Conservation (phyloP, 1,140 invertebrate genomes). For the Papilio aristodemus region DNA sequence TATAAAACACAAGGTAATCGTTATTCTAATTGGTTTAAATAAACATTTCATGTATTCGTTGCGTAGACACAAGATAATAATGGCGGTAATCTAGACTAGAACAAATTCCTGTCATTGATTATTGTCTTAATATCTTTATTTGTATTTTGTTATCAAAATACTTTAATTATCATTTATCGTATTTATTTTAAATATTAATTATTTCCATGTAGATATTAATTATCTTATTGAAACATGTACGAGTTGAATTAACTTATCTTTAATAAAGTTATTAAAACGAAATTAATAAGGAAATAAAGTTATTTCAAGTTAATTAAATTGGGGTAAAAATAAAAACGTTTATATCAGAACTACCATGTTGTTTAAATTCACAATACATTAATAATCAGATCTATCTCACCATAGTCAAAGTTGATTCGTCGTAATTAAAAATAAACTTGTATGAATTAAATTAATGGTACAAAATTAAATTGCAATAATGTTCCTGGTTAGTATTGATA, state of each 20-base stretch:
- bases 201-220: neutral
- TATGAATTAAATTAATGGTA: too few relatives aligned
- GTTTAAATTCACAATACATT: too few relatives aligned
- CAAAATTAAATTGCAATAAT: too few relatives aligned
- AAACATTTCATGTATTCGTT: slow-evolving; percentile 16
- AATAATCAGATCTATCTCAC: too few relatives aligned
- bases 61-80: slow-evolving; percentile 2
- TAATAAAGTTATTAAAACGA: neutral
- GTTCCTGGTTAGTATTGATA: too few relatives aligned
- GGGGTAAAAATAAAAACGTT: too few relatives aligned
- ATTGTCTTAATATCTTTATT: neutral
- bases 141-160: slow-evolving; percentile 8
- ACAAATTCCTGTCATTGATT: slow-evolving; percentile 28
- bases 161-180: neutral
- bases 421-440: too few relatives aligned
- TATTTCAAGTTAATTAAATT: too few relatives aligned
- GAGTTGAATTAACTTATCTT: neutral
- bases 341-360: too few relatives aligned
- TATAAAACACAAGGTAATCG: slow-evolving; percentile 18
- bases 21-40: slow-evolving; percentile 24
- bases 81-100: slow-evolving; percentile 4
- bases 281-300: too few relatives aligned
- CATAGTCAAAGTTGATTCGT: too few relatives aligned
- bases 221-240: neutral
- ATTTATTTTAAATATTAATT: neutral